Evolutionary conservation across 2,888 invertebrate species (phyloP).

Genomic region (Lutraria lutraria): DNA sequence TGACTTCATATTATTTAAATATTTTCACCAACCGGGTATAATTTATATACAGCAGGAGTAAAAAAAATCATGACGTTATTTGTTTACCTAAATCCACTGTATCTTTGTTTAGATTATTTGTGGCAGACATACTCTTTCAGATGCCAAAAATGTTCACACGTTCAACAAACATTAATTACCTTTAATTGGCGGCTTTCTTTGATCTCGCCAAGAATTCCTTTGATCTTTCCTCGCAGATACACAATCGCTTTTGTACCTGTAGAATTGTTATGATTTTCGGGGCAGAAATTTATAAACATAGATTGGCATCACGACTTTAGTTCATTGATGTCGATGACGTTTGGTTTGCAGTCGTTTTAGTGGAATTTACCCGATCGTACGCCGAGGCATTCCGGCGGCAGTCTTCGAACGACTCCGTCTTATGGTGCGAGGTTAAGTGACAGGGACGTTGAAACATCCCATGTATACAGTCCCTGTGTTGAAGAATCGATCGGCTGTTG

Average conservation of each 20-base stretch:
- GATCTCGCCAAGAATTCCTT: slow-evolving; percentile 40
- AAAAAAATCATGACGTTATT: not conserved
- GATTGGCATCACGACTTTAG: not conserved
- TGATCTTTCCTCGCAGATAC: slow-evolving; percentile 32
- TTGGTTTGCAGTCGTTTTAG: not conserved
- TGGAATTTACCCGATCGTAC: too few relatives aligned
- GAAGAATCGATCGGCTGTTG: too few relatives aligned
- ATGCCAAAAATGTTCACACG: slow-evolving; percentile 5
- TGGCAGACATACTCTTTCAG: not conserved
- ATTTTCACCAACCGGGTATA: not conserved
- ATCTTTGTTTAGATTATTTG: not conserved
- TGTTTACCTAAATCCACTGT: not conserved
- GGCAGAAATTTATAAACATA: not conserved
- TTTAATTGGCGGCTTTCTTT: slow-evolving; percentile 38
- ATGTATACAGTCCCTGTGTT: too few relatives aligned
- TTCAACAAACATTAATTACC: slow-evolving; percentile 39
- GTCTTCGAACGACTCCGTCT: too few relatives aligned
- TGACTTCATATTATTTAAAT: too few relatives aligned
- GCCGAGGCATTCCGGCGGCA: too few relatives aligned
- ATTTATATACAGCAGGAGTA: too few relatives aligned
- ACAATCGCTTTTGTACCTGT: slow-evolving; percentile 15
- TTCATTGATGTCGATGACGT: not conserved
- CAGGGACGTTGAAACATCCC: too few relatives aligned
- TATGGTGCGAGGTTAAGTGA: too few relatives aligned
- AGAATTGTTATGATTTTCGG: slow-evolving; percentile 16